Conservation (phyloP, 2,113 vertebrate species). For the Phylloscopus trochiloides region DNA sequence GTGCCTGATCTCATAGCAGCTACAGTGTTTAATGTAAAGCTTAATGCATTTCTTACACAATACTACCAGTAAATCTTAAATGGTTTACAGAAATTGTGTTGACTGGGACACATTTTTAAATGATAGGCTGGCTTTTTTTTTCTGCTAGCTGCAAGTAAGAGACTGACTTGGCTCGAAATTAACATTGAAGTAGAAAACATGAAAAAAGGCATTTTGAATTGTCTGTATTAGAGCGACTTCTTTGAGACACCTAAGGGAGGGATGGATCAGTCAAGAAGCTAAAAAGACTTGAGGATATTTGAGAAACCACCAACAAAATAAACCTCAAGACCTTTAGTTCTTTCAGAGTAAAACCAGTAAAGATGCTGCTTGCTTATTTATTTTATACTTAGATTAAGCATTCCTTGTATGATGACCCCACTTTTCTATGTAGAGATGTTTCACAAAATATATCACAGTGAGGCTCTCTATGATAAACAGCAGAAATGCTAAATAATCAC, state of each 20-base stretch:
- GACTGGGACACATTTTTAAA: background rate
- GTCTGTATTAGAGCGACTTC: background rate
- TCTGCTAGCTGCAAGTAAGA: background rate
- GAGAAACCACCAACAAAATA: background rate
- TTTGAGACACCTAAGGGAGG: background rate
- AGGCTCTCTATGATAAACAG: background rate
- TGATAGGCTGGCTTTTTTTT: background rate
- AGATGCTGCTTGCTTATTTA: background rate
- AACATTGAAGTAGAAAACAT: background rate
- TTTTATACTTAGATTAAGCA: background rate
- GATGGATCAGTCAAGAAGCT: background rate
- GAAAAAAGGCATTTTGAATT: background rate
- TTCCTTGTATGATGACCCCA: background rate
- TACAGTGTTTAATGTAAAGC: background rate
- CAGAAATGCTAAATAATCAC: conserved; percentile 10
- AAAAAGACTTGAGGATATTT: background rate
- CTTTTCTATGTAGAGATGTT: background rate
- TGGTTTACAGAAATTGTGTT: background rate
- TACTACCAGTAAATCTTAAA: background rate
- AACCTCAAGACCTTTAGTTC: background rate
- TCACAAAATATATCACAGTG: background rate
- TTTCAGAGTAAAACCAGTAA: background rate
- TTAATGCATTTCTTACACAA: background rate
- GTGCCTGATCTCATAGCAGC: background rate
- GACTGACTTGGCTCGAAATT: background rate